Conservation (phyloP, 53 echinoderm and acorn worm species). For the Henricia sp. region DNA sequence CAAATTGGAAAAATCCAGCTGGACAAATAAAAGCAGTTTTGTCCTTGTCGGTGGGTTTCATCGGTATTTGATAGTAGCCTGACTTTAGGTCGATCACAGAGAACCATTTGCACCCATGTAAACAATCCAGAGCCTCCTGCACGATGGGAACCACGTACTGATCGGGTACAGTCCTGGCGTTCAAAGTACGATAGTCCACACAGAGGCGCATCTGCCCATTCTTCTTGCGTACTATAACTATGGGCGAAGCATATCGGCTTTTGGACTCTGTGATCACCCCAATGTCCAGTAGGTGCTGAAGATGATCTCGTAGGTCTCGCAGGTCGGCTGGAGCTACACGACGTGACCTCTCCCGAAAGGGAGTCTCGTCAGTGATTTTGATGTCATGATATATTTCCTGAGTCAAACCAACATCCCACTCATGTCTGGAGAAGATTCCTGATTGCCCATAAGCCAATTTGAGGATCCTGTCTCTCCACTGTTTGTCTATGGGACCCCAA, state of each 20-base stretch:
- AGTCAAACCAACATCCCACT: background rate
- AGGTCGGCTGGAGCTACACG: constrained; percentile 3
- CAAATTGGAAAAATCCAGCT: constrained; percentile 67
- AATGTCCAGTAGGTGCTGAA: constrained; percentile 4
- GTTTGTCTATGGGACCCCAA: constrained; percentile 30
- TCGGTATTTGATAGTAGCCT: constrained; percentile 71
- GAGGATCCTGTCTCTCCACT: background rate
- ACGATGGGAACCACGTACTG: constrained; percentile 68
- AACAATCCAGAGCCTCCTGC: constrained; percentile 59
- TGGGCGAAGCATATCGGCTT: constrained; percentile 28
- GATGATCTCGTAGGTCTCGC: background rate
- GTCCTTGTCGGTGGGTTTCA: constrained; percentile 60
- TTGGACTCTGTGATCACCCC: constrained; percentile 12
- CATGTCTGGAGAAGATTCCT: background rate
- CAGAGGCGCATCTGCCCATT: constrained; percentile 50
- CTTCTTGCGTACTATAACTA: constrained; percentile 46
- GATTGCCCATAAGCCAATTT: background rate
- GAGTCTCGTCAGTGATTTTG: background rate
- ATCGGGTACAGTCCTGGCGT: constrained; percentile 54
- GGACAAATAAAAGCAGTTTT: constrained; percentile 79
- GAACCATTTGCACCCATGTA: constrained; percentile 65
- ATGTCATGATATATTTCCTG: constrained; percentile 43
- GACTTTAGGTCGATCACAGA: constrained; percentile 69
- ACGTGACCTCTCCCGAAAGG: background rate
- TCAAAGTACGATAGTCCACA: constrained; percentile 62